phyloP scores from a whole-genome alignment of 2,888 invertebrate species.

The Notodonta ziczac region DNA sequence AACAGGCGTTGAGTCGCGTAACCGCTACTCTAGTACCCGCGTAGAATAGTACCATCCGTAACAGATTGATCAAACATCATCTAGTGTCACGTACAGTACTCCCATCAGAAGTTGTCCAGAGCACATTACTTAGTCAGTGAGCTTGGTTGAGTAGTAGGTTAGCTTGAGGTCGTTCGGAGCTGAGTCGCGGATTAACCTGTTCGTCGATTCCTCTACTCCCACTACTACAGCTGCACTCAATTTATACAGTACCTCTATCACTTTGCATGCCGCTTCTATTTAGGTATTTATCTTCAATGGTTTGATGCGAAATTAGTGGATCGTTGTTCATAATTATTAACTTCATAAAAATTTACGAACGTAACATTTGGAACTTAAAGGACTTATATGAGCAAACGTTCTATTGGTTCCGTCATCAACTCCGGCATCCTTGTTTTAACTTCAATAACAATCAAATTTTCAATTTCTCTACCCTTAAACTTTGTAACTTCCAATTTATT shows the following conservation, averaged over 20 bases:
- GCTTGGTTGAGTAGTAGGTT: conserved; percentile 81
- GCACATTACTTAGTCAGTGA: conserved; percentile 78
- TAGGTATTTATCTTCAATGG: conserved; percentile 60
- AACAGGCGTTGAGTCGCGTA: conserved; percentile 79
- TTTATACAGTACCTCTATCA: conserved; percentile 74
- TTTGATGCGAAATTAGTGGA: conserved; percentile 59
- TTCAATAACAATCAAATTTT: conserved; percentile 69
- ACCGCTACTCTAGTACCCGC: conserved; percentile 80
- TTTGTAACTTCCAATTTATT: conserved; percentile 58
- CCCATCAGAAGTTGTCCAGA: conserved; percentile 74
- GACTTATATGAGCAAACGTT: conserved; percentile 37
- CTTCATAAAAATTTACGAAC: conserved; percentile 6
- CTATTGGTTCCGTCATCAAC: conserved; percentile 60
- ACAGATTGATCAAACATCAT: conserved; percentile 76
- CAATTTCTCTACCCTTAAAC: conserved; percentile 62
- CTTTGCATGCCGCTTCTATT: conserved; percentile 82
- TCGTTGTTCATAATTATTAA: conserved; percentile 19
- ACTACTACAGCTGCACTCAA: conserved; percentile 75
- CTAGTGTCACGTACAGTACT: conserved; percentile 78
- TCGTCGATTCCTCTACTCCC: conserved; percentile 72
- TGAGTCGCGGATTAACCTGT: conserved; percentile 70
- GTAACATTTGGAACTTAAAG: conserved; percentile 18
- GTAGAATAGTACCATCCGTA: conserved; percentile 79
- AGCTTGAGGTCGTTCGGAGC: conserved; percentile 75
- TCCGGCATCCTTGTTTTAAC: conserved; percentile 68